A percentile compares a stretch with the other conserved stretches of the same genome.
These are phyloP conservation scores for Rhagonycha fulva DNA, from an alignment of 2,888 invertebrate species.

Conservation along the genomic window DNA sequence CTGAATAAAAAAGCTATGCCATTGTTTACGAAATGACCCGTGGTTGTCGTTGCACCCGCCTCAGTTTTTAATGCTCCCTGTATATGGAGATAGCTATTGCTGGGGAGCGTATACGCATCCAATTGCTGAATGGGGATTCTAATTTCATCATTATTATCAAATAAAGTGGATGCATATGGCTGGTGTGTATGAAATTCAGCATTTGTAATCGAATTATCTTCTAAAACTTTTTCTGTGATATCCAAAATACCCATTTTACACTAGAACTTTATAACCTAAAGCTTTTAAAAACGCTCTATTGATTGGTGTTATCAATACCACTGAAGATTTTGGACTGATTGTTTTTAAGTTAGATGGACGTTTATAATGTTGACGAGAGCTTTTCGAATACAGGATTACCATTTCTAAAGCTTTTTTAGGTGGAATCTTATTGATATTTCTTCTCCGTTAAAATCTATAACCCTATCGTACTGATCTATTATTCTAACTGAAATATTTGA, in stretches of 20 bases:
- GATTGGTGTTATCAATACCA: too few species aligned
- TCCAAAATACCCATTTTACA: neutral
- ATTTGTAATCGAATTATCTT: conserved; percentile 13
- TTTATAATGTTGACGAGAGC: too few species aligned
- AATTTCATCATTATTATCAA: conserved; percentile 17
- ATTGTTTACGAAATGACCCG: conserved; percentile 2
- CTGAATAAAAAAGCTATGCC: neutral
- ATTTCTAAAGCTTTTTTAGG: too few species aligned
- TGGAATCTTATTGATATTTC: too few species aligned
- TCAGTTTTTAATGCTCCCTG: conserved; percentile 1
- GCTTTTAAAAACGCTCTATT: too few species aligned
- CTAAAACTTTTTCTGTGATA: neutral
- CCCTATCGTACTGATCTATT: too few species aligned
- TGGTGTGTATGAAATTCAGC: conserved; percentile 12
- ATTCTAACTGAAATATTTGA: too few species aligned
- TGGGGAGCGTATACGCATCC: conserved; percentile 4
- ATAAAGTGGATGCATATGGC: conserved; percentile 7
- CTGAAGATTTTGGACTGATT: too few species aligned
- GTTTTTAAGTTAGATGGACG: too few species aligned
- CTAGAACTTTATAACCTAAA: too few species aligned
- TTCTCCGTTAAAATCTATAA: too few species aligned
- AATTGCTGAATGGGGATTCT: conserved; percentile 12
- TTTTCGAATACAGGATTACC: too few species aligned
- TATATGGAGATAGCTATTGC: conserved; percentile 4
- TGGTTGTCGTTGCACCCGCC: neutral